Evolutionary conservation across 2,113 vertebrate species (phyloP), one percentile per base, ranked within the genome.

Genomic region (Vanacampus margaritifer): DNA sequence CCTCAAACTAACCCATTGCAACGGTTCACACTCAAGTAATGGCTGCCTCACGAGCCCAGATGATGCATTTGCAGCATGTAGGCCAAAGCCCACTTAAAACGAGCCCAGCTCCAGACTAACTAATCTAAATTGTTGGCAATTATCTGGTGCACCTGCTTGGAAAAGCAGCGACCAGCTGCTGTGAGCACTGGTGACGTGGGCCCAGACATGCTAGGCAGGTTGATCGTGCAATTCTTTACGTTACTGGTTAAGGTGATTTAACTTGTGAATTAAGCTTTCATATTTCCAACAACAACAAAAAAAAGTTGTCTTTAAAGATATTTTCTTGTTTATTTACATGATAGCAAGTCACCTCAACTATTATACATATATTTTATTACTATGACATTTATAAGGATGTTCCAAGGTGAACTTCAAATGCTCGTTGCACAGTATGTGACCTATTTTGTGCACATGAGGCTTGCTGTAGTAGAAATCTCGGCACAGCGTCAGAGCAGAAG

Each of bases 1-100:
- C n/a, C 1, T n/a, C 50, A 23, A 26, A 24, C 9, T 54, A 26
- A 5, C 21, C n/a, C 28, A 2, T 13, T 48, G 12, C 1, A 14
- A 46, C n/a, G 53, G 26, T 3, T 23, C 28, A 23, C 28, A 23
- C 24, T 21, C 26, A 37, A 50, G 35, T 32, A 67, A 0, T 73
- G 45, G 26, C 41, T 53, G 66, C 17, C 17, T 67, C 41, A 50
- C 26, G 65, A 41, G 67, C 67, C 63, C 66, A 76, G 45, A 63
- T 79, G 74, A 85, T 85, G 79, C 75, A 48, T 65, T n/a, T 65
- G 17, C 50, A 63, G 67, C 75, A 89, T 82, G 69, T 86, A 83
- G 89, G 89, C 70, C 77, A 89, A 90, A 28, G 75, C 69, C 79
- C 70, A 84, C 80, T 90, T 89, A 88, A 89, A 89, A 69, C 59